Evolutionary conservation across 2,113 vertebrate species (phyloP), one percentile per base, ranked within the genome.

Genomic region (Petroica traversi): DNA sequence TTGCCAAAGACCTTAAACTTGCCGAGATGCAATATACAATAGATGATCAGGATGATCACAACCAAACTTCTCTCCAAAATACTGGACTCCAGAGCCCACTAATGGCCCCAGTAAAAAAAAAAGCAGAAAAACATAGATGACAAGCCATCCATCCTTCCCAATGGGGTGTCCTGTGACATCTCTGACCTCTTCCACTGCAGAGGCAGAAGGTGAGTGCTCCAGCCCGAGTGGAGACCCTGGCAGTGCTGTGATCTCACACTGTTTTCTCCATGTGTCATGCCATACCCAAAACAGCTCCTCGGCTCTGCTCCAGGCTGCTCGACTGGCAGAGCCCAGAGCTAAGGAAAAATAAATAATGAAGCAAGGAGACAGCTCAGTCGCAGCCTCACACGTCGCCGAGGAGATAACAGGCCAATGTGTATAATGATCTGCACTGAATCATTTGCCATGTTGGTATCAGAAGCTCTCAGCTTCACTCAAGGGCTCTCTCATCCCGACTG

Each of bases 351-450:
- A 96, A 95, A 92, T 83, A 95, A 93, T 67, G 85, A 94, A 93
- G 18, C 80, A 43, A 88, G 83, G 78, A 97, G 95, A 92, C 81
- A 91, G 94, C 92, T 97, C 71, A 62, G 73, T 88, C 7, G 22
- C 80, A 93, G 93, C 91, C 94, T 93, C 92, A 92, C 94, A 96
- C 63, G 2, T 92, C 77, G 73, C 29, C 1, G 55, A 71, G 90
- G 87, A 84, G 94, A 97, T 95, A 92, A 84, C 63, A 96, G 84
- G 77, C 92, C 92, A 95, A 55, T 57, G 82, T 0, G 8, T 90
- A 90, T 89, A 92, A 97, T 90, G 90, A 96, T 96, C 89, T 88
- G 68, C 3, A 19, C 89, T 95, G 95, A 97, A 96, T 95, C 89
- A 92, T 88, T 96, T 95, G 95, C 94, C 88, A 88, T 61, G 51